Conservation (phyloP, 2,797 vertebrate species). For the Brachyrhaphis roseni region DNA sequence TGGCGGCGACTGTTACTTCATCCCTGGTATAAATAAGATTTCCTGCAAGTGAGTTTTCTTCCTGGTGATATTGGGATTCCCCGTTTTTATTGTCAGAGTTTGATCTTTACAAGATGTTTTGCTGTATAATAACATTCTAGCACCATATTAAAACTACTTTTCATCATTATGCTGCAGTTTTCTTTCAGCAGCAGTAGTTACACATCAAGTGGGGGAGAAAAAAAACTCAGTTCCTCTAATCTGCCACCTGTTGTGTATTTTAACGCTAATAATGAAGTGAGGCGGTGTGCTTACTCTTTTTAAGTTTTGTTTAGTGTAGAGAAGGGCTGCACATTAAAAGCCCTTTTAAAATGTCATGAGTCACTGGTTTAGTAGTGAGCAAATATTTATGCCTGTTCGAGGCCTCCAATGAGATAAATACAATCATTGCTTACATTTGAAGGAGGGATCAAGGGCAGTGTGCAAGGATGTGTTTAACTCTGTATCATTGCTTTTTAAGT, state of each 20-base stretch:
- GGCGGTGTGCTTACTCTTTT: slow-evolving; percentile 69
- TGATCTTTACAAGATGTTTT: not conserved
- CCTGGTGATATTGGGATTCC: not conserved
- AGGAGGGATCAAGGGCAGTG: slow-evolving; percentile 62
- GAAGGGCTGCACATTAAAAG: slow-evolving; percentile 74
- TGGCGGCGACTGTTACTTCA: slow-evolving; percentile 97
- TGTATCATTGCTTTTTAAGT: slow-evolving; percentile 51
- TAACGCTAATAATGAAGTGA: slow-evolving; percentile 70
- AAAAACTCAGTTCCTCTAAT: slow-evolving; percentile 59
- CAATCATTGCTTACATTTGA: slow-evolving; percentile 81
- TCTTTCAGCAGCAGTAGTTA: slow-evolving; percentile 44
- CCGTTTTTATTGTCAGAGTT: not conserved
- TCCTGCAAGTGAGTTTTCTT: slow-evolving; percentile 91
- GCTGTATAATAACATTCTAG: slow-evolving; percentile 10
- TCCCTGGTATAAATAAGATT: slow-evolving; percentile 94
- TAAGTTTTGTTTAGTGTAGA: slow-evolving; percentile 78
- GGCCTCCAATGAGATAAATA: slow-evolving; percentile 84
- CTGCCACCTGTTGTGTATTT: slow-evolving; percentile 78
- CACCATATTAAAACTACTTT: slow-evolving; percentile 22
- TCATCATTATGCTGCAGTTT: slow-evolving; percentile 42
- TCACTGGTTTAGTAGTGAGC: slow-evolving; percentile 81
- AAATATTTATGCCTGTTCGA: slow-evolving; percentile 85
- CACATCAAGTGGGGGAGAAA: slow-evolving; percentile 52
- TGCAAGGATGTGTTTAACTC: slow-evolving; percentile 53
- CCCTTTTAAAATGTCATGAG: slow-evolving; percentile 83